Base-by-base conservation (phyloP, 2,797 vertebrate species). In the Numenius phaeopus region DNA sequence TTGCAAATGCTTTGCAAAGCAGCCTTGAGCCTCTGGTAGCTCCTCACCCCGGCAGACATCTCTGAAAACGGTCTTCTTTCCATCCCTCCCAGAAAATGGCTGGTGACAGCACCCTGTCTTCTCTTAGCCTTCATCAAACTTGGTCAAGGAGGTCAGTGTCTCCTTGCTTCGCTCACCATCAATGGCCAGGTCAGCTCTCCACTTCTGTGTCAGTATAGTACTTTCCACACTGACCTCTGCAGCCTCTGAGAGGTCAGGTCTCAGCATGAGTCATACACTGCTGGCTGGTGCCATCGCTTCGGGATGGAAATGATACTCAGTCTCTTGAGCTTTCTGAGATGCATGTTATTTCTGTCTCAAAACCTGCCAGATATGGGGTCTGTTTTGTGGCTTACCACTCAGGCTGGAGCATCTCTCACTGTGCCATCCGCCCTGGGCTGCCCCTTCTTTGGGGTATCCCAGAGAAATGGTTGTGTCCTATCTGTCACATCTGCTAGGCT, bases 21-120 rank as follows among this genome's bases (percentile, higher is more conserved):
- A 79, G 75, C n/a, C 47, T 71, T 8, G 19, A 57, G 47, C 55
- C 78, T 62, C 70, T 57, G 34, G 61, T 62, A 79, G 44, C 61
- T 78, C 59, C 55, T 80, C 30, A 26, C 11, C 55, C n/a, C 0
- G 0, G n/a, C 66, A 70, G 13, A 8, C n/a, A 29, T 23, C 29
- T 69, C 32, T 71, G 23, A 40, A 49, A 80, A 78, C 21, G 29
- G 17, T 73, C 44, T 11, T 15, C n/a, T 50, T 87, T 29, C 19
- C 57, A 37, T 24, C 26, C 22, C 32, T 90, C 44, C 39, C 29
- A 69, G n/a, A 81, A 78, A 73, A 59, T 4, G 3, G 62, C 24
- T 76, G 52, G 32, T 71, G 66, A 18, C 39, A 71, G 65, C 61
- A 52, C 32, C 32, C 24, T 32, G 49, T 54, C 72, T 75, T 90